These are phyloP conservation scores for Prenolepis imparis DNA, from an alignment of 2,888 invertebrate genomes.

Conservation along the genomic window DNA sequence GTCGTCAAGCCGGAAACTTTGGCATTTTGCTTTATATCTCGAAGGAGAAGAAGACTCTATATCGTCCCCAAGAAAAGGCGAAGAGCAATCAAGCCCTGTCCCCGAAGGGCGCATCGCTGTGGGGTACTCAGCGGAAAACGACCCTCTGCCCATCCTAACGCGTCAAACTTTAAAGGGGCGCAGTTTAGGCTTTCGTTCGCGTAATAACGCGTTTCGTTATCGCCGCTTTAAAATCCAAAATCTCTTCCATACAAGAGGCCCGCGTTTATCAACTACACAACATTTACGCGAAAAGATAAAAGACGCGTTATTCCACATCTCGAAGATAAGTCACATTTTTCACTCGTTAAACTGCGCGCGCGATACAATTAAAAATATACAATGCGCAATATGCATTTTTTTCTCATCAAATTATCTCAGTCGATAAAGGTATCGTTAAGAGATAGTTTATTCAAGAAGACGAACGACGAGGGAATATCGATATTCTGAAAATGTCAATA, in stretches of 20 bases:
- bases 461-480: background rate
- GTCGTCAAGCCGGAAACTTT: conserved; percentile 64
- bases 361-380: background rate
- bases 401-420: background rate
- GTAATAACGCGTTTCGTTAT: conserved; percentile 65
- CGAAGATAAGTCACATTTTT: background rate
- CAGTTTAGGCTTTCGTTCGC: conserved; percentile 58
- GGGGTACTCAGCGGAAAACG: conserved; percentile 50
- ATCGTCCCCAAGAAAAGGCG: conserved; percentile 52
- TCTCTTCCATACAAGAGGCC: conserved; percentile 10
- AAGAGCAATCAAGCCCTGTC: conserved; percentile 61
- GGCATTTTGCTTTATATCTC: conserved; percentile 60
- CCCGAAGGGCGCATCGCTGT: conserved; percentile 59
- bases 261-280: background rate
- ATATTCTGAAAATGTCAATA: conserved; percentile 17
- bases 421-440: background rate
- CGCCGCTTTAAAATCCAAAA: conserved; percentile 67
- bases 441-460: background rate
- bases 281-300: conserved; percentile 1
- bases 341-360: conserved; percentile 10
- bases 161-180: conserved; percentile 61
- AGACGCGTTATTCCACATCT: background rate
- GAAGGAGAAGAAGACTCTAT: conserved; percentile 38
- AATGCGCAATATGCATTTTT: background rate
- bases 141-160: conserved; percentile 49